Evolutionary conservation across 37 sponge, comb jelly and placozoan genomes (phyloP).

Genomic region (Cladorhizidae sp.): DNA sequence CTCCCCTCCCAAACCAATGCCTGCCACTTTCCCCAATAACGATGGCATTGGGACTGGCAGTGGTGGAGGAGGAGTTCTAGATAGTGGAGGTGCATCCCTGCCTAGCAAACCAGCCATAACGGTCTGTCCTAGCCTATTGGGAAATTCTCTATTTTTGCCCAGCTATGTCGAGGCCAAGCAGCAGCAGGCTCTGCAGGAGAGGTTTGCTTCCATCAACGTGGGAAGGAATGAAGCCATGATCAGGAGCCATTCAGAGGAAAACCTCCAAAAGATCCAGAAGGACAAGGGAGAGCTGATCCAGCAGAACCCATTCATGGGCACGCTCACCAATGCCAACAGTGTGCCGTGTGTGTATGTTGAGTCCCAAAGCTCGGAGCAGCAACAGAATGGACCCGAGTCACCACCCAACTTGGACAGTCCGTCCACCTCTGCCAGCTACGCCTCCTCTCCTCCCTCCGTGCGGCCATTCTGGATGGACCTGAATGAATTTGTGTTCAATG

Average conservation of each 20-base stretch:
- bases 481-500: slow-evolving; percentile 52
- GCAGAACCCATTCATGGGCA: slow-evolving; percentile 89
- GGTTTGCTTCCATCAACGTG: slow-evolving; percentile 52
- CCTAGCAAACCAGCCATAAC: slow-evolving; percentile 22
- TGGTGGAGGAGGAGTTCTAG: too few species aligned
- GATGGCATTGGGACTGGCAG: not conserved
- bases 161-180: slow-evolving; percentile 62
- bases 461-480: slow-evolving; percentile 64
- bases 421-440: slow-evolving; percentile 76
- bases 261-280: slow-evolving; percentile 60
- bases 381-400: slow-evolving; percentile 25
- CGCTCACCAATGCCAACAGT: slow-evolving; percentile 72
- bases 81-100: slow-evolving; percentile 1
- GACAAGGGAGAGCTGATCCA: slow-evolving; percentile 55
- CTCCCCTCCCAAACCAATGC: slow-evolving; percentile 6
- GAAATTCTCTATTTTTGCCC: slow-evolving; percentile 19
- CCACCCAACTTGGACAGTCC: slow-evolving; percentile 62
- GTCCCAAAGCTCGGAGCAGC: slow-evolving; percentile 17
- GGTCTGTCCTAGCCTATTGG: slow-evolving; percentile 17
- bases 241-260: slow-evolving; percentile 83
- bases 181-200: slow-evolving; percentile 68
- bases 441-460: slow-evolving; percentile 74
- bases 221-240: slow-evolving; percentile 33
- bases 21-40: not conserved
- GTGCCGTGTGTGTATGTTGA: slow-evolving; percentile 86